phyloP scores from a whole-genome alignment of 1,140 invertebrate genomes.

The Gryllus bimaculatus region DNA sequence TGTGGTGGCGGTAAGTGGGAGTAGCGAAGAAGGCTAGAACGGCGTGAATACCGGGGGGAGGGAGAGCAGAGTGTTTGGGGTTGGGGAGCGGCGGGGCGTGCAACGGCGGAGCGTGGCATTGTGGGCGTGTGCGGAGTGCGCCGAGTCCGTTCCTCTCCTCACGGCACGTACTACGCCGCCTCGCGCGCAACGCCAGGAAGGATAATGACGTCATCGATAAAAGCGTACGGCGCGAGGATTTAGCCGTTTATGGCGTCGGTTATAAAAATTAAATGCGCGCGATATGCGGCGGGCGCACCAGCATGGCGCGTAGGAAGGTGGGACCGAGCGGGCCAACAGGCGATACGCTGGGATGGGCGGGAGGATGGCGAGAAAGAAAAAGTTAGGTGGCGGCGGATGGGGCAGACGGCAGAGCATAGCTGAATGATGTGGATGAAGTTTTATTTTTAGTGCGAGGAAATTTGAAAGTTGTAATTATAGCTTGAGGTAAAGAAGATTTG shows the following conservation, averaged over 20 bases:
- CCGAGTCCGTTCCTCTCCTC: background rate
- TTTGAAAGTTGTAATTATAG: too few species aligned
- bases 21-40: too few species aligned
- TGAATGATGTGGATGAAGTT: too few species aligned
- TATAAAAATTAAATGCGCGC: background rate
- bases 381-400: too few species aligned
- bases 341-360: background rate
- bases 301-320: background rate
- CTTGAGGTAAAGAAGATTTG: too few species aligned
- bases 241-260: background rate
- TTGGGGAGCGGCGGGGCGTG: background rate
- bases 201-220: background rate
- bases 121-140: background rate
- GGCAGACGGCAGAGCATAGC: too few species aligned
- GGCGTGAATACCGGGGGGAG: too few species aligned
- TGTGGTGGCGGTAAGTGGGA: too few species aligned
- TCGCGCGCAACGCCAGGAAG: background rate
- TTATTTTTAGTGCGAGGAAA: too few species aligned
- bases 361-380: too few species aligned
- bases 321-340: too few species aligned
- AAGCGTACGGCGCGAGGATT: constrained; percentile 2
- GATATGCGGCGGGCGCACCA: background rate
- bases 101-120: background rate
- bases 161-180: background rate
- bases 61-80: too few species aligned